Percentiles rank a stretch among this genome's conserved stretches.
Evolutionary conservation across 2,113 vertebrate species (phyloP).

Genomic region (Crotophaga sulcirostris): DNA sequence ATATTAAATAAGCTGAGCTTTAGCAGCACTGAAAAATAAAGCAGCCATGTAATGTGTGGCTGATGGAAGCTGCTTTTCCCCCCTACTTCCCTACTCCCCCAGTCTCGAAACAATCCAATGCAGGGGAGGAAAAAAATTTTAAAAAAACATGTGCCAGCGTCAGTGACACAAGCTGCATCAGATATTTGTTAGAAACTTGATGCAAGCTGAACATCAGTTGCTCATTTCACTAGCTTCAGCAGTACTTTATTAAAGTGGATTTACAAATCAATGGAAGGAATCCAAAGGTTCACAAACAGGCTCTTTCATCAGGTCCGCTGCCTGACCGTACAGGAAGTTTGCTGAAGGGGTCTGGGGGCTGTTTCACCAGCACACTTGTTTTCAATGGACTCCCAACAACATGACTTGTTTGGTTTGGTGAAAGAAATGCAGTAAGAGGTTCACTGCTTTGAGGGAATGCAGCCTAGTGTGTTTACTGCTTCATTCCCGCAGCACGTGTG

Average conservation of each 20-base stretch:
- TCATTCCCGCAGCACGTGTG: constrained; percentile 2
- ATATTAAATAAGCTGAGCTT: constrained; percentile 76
- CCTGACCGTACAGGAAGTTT: constrained; percentile 59
- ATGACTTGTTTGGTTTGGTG: constrained; percentile 30
- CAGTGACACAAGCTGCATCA: neutral
- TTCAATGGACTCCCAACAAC: constrained; percentile 42
- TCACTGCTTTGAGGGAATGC: constrained; percentile 46
- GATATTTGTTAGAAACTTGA: constrained; percentile 38
- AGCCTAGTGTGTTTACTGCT: constrained; percentile 21
- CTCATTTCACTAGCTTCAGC: constrained; percentile 45
- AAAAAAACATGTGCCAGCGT: neutral
- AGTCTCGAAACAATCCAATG: neutral
- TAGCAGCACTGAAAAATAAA: constrained; percentile 69
- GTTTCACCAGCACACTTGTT: constrained; percentile 49
- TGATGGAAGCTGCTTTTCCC: neutral
- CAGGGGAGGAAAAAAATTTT: neutral
- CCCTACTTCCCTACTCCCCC: neutral
- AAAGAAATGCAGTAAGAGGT: constrained; percentile 45
- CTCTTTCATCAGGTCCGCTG: constrained; percentile 58
- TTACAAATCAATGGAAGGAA: constrained; percentile 66
- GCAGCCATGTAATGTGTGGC: constrained; percentile 43
- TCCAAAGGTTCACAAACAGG: constrained; percentile 61
- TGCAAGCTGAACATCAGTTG: neutral
- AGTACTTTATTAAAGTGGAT: constrained; percentile 58
- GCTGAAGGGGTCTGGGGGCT: constrained; percentile 57